Evolutionary conservation across 1,140 invertebrate species (phyloP).

Genomic region (Dendrolimus punctatus): DNA sequence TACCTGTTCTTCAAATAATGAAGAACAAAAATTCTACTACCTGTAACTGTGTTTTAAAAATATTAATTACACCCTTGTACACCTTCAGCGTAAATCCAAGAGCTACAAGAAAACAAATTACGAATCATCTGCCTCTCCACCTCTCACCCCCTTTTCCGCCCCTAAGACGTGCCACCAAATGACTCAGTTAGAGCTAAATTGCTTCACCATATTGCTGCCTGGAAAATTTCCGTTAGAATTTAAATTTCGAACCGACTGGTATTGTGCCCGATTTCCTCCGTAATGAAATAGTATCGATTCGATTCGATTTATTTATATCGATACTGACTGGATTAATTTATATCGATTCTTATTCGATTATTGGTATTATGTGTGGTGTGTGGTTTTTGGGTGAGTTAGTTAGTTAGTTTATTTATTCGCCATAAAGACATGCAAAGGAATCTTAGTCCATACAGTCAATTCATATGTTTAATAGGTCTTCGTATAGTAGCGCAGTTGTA

Average conservation of each 20-base stretch:
- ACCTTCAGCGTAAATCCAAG: conserved; percentile 12
- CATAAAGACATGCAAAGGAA: too few species aligned
- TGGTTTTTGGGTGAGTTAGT: neutral
- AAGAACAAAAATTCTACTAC: neutral
- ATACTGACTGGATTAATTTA: conserved; percentile 1
- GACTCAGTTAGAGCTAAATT: conserved; percentile 67
- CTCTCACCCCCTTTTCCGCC: conserved; percentile 31
- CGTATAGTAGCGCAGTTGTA: too few species aligned
- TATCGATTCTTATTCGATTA: neutral
- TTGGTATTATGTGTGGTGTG: neutral
- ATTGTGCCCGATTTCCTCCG: conserved; percentile 22
- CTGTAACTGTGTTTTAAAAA: conserved; percentile 4
- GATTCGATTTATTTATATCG: conserved; percentile 14
- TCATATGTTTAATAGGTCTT: too few species aligned
- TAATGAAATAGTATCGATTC: conserved; percentile 60
- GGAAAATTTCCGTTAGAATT: conserved; percentile 59
- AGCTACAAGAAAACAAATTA: conserved; percentile 64
- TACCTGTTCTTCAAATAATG: too few species aligned
- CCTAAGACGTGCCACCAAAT: conserved; percentile 36
- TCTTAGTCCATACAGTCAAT: too few species aligned
- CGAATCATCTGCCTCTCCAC: conserved; percentile 60
- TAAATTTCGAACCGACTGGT: conserved; percentile 37
- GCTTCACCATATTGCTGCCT: conserved; percentile 34
- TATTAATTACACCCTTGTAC: conserved; percentile 18
- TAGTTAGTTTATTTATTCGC: too few species aligned